Base-by-base conservation (phyloP, 2,113 vertebrate species). In the Oncorhynchus tshawytscha region DNA sequence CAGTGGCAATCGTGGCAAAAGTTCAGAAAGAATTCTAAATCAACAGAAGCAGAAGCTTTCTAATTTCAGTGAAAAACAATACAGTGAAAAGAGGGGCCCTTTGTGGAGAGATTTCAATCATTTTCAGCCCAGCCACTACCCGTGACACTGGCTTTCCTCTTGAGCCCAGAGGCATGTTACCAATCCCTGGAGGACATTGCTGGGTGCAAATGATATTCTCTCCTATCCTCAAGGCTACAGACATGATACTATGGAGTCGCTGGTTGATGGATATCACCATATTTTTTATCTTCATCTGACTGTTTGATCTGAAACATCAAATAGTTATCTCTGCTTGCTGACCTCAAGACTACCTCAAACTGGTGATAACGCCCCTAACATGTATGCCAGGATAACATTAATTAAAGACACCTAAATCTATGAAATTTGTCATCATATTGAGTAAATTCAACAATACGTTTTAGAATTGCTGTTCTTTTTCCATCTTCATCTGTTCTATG, bases 1-100 rank as follows among this genome's bases (percentile, higher is more conserved):
- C 74, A 73, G 81, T 66, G 59, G 16, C 72, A 78, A 78, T 76
- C 45, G 34, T 85, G 67, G 54, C 70, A 29, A 76, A 75, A 79
- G 78, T 79, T 87, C 75, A 78, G 78, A 88, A 67, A 62, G 71
- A 88, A 84, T 87, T 84, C 39, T 70, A 81, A 73, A 82, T 86
- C 76, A 84, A 70, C 79, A 78, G 73, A 73, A 74, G 74, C 73
- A 82, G 70, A 25, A 68, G 24, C 34, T 69, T 75, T 82, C 67
- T 49, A 78, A 73, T 74, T 78, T 77, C 60, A 75, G 72, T 74
- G 73, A 81, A 76, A 27, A 11, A 11, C 24, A 27, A 15, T 67
- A 9, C 22, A 15, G 25, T 1, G 24, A 25, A 11, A 64, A 64
- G 18, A 67, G 39, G 12, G 2, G 60, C 34, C 3, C 29, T 62